Conservation (phyloP, 2,888 invertebrate species). For the Odontocerum albicorne region DNA sequence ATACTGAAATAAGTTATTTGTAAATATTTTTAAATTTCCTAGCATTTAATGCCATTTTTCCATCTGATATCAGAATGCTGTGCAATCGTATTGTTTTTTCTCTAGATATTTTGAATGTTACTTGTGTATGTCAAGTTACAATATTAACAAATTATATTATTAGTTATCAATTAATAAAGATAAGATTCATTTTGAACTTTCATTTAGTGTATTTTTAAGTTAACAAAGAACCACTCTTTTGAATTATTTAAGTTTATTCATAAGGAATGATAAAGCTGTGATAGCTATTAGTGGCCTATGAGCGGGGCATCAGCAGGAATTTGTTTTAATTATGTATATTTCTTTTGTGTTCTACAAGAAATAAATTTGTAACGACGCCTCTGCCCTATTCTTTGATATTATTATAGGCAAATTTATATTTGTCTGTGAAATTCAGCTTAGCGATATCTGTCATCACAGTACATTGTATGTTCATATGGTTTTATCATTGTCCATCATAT, state of each 20-base stretch:
- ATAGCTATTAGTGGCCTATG: slow-evolving; percentile 30
- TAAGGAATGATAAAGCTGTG: slow-evolving; percentile 33
- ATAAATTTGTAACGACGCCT: too few relatives aligned
- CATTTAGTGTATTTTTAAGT: slow-evolving; percentile 11
- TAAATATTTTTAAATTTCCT: slow-evolving; percentile 20
- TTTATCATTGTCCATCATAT: too few relatives aligned
- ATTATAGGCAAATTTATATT: too few relatives aligned
- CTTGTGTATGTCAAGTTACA: slow-evolving; percentile 6
- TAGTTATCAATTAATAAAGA: slow-evolving; percentile 4
- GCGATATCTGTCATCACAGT: too few relatives aligned
- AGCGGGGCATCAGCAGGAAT: neutral
- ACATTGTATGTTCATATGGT: too few relatives aligned
- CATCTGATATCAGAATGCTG: slow-evolving; percentile 11
- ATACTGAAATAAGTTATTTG: slow-evolving; percentile 12
- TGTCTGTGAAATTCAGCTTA: too few relatives aligned
- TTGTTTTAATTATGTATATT: too few relatives aligned
- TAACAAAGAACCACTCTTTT: slow-evolving; percentile 6
- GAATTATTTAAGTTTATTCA: slow-evolving; percentile 13
- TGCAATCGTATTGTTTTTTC: slow-evolving; percentile 25
- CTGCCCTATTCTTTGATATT: too few relatives aligned
- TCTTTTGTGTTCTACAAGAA: too few relatives aligned
- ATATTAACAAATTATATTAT: neutral
- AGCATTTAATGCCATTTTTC: slow-evolving; percentile 29
- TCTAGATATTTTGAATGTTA: slow-evolving; percentile 8
- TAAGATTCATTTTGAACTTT: slow-evolving; percentile 3